Base-by-base conservation (phyloP, 2,797 vertebrate genomes). In the Gymnodraco acuticeps region DNA sequence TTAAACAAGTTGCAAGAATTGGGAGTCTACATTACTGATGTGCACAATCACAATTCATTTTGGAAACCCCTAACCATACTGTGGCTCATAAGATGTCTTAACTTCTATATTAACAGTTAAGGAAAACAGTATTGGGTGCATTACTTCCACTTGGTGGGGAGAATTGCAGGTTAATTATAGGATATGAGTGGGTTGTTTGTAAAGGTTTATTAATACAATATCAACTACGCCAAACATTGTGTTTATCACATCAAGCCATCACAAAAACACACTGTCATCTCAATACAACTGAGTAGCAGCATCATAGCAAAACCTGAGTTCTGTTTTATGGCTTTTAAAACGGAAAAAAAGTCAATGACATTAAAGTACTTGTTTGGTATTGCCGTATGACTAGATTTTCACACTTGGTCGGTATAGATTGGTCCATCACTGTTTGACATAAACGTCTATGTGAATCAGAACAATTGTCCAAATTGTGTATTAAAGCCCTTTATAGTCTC, bases 91-190 rank as follows among this genome's bases (percentile, higher is more conserved):
- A 6, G 46, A 17, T 47, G 20, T 55, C 16, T 53, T 5, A 14
- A 53, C 51, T 53, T 58, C 17, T 58, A 5, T 45, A 48, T 56
- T 33, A 55, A 10, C 56, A 33, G 10, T 42, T 66, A 43, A 13
- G 56, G 20, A 53, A 53, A 69, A 48, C 43, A 17, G 19, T 55
- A 62, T 6, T 13, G 14, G 15, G 12, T 17, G 5, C 20, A 16
- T 45, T 55, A 53, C 81, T 83, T 73, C 60, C 72, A 19, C 76
- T 73, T 19, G 76, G 73, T 77, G 74, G 47, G 53, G n/a, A 43
- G 33, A 48, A 38, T 17, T 3, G 10, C 2, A 55, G 16, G 5
- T 20, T 45, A 55, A 78, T 45, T 16, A 43, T 51, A 61, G 27
- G 1, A 12, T 10, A 17, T 45, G 53, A 19, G 54, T 59, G 14